Base-by-base conservation (phyloP, 1,140 invertebrate species). In the Drosophila gunungcola region DNA sequence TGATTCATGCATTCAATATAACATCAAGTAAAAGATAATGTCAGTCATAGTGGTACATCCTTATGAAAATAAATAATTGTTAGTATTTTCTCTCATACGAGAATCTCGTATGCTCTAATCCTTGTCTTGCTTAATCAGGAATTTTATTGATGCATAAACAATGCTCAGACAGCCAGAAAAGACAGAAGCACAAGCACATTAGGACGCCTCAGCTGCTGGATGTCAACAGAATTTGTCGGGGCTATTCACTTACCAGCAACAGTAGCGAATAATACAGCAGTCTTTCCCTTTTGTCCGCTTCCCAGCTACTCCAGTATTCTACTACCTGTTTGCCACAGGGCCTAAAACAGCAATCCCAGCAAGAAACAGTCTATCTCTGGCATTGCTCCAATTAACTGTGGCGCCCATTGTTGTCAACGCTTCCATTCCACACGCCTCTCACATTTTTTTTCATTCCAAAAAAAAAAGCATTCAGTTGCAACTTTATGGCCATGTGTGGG, bases 381-480 rank as follows among this genome's bases (percentile, higher is more conserved):
- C 78, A 78, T 72, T 75, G 55, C 63, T 78, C 67, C 82, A 85
- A 81, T 86, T 86, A 82, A 78, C 74, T 88, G 48, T 55, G 69
- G 46, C 57, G 61, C 41, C 78, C 41, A 72, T 88, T 72, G 74
- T 86, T 88, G 69, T 78, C 74, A 68, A 51, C 60, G 25, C 29
- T 39, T 53, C 25, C 36, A 32, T 42, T 65, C 46, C 41, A 39
- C 42, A 21, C 41, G 32, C 29, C 54, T 21, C 36, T 62, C 29
- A 38, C 16, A 7, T 7, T 32, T 11, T 32, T 11, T 46, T 25
- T 9, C 12, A 36, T 62, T 42, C 4, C 45, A 49, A 55, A 67
- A 55, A 55, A 45, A 41, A 10, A 32, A 43, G 16, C 16, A 21
- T 69, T 39, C 34, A 25, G 34, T 48, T 46, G 72, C 48, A 53